Evolutionary conservation across 2,888 invertebrate genomes (phyloP).

Genomic region (Crepidodera aurea): DNA sequence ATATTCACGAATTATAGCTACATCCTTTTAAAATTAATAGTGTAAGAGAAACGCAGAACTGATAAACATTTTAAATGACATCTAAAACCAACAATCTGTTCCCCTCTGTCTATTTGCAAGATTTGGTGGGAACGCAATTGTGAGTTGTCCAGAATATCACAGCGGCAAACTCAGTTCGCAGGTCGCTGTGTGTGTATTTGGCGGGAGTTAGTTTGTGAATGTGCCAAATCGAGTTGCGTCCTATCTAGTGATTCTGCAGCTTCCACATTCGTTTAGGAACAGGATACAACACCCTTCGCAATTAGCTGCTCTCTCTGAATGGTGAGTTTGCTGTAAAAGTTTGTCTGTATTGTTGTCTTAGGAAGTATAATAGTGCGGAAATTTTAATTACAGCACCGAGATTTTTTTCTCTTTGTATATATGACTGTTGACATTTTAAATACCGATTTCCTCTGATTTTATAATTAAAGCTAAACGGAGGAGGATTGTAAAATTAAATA

Average conservation of each 20-base stretch:
- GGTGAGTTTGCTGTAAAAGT: conserved; percentile 9
- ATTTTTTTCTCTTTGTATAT: not conserved
- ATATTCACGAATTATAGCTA: too few species aligned
- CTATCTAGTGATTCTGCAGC: conserved; percentile 19
- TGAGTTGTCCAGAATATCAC: conserved; percentile 22
- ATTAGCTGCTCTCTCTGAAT: conserved; percentile 12
- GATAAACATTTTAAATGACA: conserved; percentile 9
- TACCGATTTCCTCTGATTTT: conserved; percentile 2
- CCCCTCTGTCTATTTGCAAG: conserved; percentile 39
- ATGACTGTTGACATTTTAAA: not conserved
- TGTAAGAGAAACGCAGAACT: conserved; percentile 18
- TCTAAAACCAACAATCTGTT: conserved; percentile 4
- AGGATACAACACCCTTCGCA: conserved; percentile 11
- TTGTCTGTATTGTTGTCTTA: not conserved
- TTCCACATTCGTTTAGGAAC: conserved; percentile 19
- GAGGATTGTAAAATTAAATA: conserved; percentile 4
- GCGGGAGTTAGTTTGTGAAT: conserved; percentile 24
- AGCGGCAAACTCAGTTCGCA: conserved; percentile 24
- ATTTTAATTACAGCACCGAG: not conserved
- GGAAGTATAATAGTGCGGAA: not conserved
- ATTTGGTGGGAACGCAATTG: conserved; percentile 45
- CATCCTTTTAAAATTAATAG: conserved; percentile 13
- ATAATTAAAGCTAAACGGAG: not conserved
- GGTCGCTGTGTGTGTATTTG: conserved; percentile 21
- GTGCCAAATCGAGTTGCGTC: conserved; percentile 19